Conservation (phyloP, 2,888 invertebrate species). For the Malacosoma neustria region DNA sequence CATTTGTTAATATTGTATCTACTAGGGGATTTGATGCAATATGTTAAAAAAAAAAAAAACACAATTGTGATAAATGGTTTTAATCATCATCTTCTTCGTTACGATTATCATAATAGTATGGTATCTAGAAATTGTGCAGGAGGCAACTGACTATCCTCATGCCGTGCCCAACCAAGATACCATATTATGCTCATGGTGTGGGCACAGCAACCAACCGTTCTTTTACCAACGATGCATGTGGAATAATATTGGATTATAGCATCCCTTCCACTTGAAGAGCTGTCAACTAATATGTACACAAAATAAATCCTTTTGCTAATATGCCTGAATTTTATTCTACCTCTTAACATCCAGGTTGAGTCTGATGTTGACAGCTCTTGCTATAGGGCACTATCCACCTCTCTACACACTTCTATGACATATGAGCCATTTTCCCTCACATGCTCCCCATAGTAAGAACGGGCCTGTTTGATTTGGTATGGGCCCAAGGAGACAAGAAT, state of each 20-base stretch:
- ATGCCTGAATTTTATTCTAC: conserved; percentile 12
- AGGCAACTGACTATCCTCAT: neutral
- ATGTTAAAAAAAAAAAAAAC: too few species aligned
- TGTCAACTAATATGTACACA: conserved; percentile 11
- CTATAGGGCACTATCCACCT: too few species aligned
- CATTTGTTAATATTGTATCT: too few species aligned
- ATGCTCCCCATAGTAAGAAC: conserved; percentile 10
- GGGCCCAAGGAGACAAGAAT: conserved; percentile 8
- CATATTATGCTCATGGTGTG: conserved; percentile 11
- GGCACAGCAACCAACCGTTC: conserved; percentile 11
- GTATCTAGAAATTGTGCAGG: neutral
- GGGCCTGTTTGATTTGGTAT: conserved; percentile 9
- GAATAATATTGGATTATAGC: conserved; percentile 10
- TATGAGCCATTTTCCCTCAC: conserved; percentile 8
- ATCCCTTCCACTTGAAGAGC: conserved; percentile 5
- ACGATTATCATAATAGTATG: too few species aligned
- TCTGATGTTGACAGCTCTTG: conserved; percentile 3
- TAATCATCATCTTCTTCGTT: too few species aligned
- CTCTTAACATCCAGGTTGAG: conserved; percentile 6
- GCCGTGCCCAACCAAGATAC: conserved; percentile 10
- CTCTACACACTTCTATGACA: conserved; percentile 9
- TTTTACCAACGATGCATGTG: conserved; percentile 8
- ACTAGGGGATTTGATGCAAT: too few species aligned
- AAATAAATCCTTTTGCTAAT: conserved; percentile 9
- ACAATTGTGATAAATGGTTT: too few species aligned